Evolutionary conservation across 1,140 invertebrate species (phyloP).

Genomic region (Tetranychus urticae): DNA sequence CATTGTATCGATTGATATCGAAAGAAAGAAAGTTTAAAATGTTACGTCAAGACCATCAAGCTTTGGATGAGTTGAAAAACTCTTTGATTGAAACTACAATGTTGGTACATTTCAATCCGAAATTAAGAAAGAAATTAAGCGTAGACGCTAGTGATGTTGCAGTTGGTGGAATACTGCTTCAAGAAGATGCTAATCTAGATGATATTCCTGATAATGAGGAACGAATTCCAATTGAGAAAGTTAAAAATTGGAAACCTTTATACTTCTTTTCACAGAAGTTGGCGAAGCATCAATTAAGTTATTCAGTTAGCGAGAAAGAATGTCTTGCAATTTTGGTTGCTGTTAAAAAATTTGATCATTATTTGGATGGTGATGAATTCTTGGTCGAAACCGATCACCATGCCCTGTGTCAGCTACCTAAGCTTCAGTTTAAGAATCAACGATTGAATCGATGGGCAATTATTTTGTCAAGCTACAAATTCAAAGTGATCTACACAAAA

Average conservation of each 20-base stretch:
- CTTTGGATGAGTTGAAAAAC: too few relatives aligned
- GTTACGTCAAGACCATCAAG: too few relatives aligned
- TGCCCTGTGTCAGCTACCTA: not conserved
- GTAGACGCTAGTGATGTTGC: too few relatives aligned
- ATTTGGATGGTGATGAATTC: slow-evolving; percentile 19
- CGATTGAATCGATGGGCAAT: not conserved
- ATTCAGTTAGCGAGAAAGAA: slow-evolving; percentile 29
- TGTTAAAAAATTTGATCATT: slow-evolving; percentile 28
- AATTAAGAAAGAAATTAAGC: too few relatives aligned
- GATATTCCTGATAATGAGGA: too few relatives aligned
- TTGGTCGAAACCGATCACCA: slow-evolving; percentile 1
- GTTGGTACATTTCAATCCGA: too few relatives aligned
- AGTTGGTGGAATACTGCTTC: too few relatives aligned
- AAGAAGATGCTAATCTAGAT: too few relatives aligned
- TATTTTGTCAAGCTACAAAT: not conserved
- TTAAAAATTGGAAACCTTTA: slow-evolving; percentile 22
- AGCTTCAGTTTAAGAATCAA: not conserved
- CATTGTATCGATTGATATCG: too few relatives aligned
- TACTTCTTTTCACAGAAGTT: slow-evolving; percentile 8
- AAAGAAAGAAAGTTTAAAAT: too few relatives aligned
- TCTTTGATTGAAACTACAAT: too few relatives aligned
- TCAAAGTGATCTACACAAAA: not conserved
- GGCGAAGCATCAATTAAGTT: slow-evolving; percentile 14
- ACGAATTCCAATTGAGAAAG: slow-evolving; percentile 15
- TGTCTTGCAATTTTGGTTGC: slow-evolving; percentile 26